These are phyloP conservation scores for Pyrrhia umbra DNA, from an alignment of 2,888 invertebrate species.

Conservation along the genomic window DNA sequence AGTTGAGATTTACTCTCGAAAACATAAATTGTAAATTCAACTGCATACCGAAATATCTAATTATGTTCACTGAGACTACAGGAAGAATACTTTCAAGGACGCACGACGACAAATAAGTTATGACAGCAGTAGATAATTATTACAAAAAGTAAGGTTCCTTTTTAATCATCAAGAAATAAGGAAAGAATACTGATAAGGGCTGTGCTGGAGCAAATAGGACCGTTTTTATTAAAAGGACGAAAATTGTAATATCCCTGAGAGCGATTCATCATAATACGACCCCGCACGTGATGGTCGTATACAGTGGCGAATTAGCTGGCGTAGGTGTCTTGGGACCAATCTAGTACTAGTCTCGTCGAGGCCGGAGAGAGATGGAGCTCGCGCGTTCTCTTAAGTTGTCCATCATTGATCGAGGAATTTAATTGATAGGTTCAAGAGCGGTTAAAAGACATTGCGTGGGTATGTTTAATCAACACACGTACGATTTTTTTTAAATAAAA, in stretches of 20 bases:
- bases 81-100: constrained; percentile 9
- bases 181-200: constrained; percentile 57
- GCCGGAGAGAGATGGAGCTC: constrained; percentile 59
- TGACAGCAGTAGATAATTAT: constrained; percentile 31
- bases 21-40: constrained; percentile 39
- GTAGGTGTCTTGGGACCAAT: constrained; percentile 72
- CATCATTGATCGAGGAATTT: constrained; percentile 17
- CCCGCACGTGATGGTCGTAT: constrained; percentile 75
- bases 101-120: constrained; percentile 20
- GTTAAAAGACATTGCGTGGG: constrained; percentile 24
- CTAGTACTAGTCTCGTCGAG: constrained; percentile 66
- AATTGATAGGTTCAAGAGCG: constrained; percentile 37
- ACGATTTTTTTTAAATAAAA: neutral
- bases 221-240: constrained; percentile 61
- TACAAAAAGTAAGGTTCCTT: constrained; percentile 31
- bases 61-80: constrained; percentile 20
- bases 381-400: constrained; percentile 43
- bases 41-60: constrained; percentile 39
- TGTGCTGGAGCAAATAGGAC: constrained; percentile 46
- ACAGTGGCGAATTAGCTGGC: constrained; percentile 73
- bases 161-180: constrained; percentile 53
- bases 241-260: constrained; percentile 63
- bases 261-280: constrained; percentile 74
- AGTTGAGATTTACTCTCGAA: constrained; percentile 40
- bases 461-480: constrained; percentile 29